A percentile compares a stretch with the other conserved stretches of the same genome.
Conservation (phyloP, 2,113 vertebrate genomes). For the Ariopsis seemanni region DNA sequence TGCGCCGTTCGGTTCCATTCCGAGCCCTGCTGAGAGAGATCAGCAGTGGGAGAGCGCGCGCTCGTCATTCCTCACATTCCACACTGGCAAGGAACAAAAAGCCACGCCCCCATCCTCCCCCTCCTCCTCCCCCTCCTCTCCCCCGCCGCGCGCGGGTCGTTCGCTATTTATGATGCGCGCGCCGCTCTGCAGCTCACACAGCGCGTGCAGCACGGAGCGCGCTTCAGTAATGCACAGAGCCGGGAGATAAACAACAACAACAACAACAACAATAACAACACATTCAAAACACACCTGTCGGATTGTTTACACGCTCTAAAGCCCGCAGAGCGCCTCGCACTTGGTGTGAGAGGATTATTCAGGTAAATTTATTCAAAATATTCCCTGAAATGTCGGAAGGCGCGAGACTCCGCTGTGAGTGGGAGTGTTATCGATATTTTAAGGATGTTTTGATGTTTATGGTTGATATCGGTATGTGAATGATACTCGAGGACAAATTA, state of each 20-base stretch:
- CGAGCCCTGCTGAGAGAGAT: constrained; percentile 71
- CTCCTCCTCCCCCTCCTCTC: constrained; percentile 46
- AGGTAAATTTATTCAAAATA: constrained; percentile 20
- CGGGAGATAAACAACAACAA: background rate
- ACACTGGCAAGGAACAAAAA: constrained; percentile 56
- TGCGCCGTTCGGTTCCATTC: constrained; percentile 32
- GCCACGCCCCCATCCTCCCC: constrained; percentile 60
- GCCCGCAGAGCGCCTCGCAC: too few relatives aligned
- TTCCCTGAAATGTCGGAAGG: background rate
- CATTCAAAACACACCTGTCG: too few relatives aligned
- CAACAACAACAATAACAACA: background rate
- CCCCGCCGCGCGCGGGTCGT: constrained; percentile 29
- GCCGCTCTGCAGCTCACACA: background rate
- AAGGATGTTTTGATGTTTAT: background rate
- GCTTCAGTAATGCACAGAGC: background rate
- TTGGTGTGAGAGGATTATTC: background rate
- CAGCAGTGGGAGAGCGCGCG: constrained; percentile 59
- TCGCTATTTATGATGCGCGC: background rate
- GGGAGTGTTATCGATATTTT: background rate
- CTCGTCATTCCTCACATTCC: constrained; percentile 86
- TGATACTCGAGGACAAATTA: background rate
- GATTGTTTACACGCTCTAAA: background rate
- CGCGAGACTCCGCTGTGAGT: background rate
- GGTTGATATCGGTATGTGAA: too few relatives aligned
- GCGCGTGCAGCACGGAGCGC: background rate